Base-by-base conservation (phyloP, 2,113 vertebrate species). In the Acinonyx jubatus region DNA sequence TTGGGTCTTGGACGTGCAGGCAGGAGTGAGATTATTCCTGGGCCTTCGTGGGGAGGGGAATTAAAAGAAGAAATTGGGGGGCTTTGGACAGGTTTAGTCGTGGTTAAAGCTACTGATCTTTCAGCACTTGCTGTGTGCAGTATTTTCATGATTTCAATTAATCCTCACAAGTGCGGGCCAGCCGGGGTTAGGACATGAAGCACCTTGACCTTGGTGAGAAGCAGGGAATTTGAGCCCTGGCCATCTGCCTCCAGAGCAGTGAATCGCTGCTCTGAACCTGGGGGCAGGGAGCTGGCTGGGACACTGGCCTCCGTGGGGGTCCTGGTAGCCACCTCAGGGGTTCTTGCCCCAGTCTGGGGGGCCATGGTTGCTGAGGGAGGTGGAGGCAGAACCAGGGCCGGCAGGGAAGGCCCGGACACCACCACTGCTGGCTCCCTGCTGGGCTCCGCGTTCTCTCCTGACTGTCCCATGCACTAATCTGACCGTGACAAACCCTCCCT, bases 231-330 rank as follows among this genome's bases (percentile, higher is more conserved):
- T 0, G 2, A 74, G 38, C 65, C 74, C 29, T 5, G 36, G 89
- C 85, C 41, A 36, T 7, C 65, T 7, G 29, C 66, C 38, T 16
- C 4, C 11, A 1, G 10, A 41, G 38, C 65, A 10, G 71, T 7
- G 7, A 18, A 10, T 9, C 31, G 0, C 41, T 25, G 5, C 57
- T 36, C 68, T 3, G 18, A 31, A 12, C 52, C 0, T 8, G 1
- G 38, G 4, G 1, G 63, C 4, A 61, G 29, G 65, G 66, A 71
- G 61, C 33, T 57, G 29, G 31, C 74, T 38, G 23, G 19, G 4
- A 74, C 9, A 4, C 74, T 33, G 29, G 57, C 33, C 38, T 66
- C 15, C 38, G 1, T 11, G 11, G 65, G 7, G 21, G 23, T 29
- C 86, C 38, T 38, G 55, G 23, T 5, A 21, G 23, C 82, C 4